phyloP scores from a whole-genome alignment of 2,888 invertebrate genomes.

The Drosophila subsilvestris region DNA sequence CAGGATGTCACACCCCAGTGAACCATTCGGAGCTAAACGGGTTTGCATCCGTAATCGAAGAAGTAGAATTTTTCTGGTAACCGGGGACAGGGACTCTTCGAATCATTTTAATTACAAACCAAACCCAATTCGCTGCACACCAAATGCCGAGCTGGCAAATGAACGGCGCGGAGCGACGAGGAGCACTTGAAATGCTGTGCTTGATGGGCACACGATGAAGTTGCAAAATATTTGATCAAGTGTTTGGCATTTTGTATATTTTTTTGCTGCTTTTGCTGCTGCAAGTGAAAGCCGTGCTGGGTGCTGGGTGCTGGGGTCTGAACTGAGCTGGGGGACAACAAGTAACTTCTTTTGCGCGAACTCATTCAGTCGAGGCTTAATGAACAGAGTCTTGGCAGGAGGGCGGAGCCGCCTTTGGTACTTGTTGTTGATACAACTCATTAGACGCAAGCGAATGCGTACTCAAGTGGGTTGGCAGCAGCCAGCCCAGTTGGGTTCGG shows the following conservation, averaged over 20 bases:
- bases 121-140: constrained; percentile 63
- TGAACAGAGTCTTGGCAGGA: constrained; percentile 73
- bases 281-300: constrained; percentile 65
- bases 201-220: constrained; percentile 70
- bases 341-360: constrained; percentile 81
- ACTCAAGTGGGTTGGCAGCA: constrained; percentile 70
- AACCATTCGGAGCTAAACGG: constrained; percentile 47
- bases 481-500: constrained; percentile 21
- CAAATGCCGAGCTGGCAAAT: constrained; percentile 51
- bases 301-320: constrained; percentile 6
- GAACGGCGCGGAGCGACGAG: constrained; percentile 47
- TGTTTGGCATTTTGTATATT: constrained; percentile 61
- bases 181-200: constrained; percentile 63
- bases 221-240: constrained; percentile 81
- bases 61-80: constrained; percentile 62
- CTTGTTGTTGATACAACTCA: constrained; percentile 82
- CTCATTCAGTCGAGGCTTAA: constrained; percentile 82
- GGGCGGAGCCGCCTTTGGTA: constrained; percentile 30
- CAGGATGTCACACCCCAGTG: constrained; percentile 55
- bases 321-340: constrained; percentile 44
- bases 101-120: constrained; percentile 79
- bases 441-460: constrained; percentile 81
- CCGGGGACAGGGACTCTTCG: constrained; percentile 62
- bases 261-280: constrained; percentile 35
- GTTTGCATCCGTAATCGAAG: constrained; percentile 71